Evolutionary conservation across 2,797 vertebrate species (phyloP).

Genomic region (Halcyon badia): DNA sequence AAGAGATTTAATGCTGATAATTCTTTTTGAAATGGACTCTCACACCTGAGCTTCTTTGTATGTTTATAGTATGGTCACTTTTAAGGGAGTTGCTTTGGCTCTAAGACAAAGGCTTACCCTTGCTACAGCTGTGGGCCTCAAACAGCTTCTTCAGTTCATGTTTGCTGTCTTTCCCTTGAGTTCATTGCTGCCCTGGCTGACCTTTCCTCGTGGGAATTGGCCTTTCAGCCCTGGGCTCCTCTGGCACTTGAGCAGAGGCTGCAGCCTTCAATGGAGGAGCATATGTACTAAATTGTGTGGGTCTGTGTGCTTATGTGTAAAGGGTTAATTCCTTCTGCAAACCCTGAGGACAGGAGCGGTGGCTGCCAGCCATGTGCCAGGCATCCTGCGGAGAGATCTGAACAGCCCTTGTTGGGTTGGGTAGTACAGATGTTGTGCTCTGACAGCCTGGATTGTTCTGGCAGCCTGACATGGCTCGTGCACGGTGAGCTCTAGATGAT

Average conservation of each 20-base stretch:
- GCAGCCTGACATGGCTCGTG: rapidly evolving
- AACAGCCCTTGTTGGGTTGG: rapidly evolving
- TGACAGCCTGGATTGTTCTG: neutral
- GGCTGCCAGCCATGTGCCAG: rapidly evolving
- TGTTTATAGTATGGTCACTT: neutral
- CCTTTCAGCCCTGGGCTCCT: neutral
- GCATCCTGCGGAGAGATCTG: neutral
- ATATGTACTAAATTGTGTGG: rapidly evolving
- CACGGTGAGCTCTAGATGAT: neutral
- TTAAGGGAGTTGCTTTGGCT: neutral
- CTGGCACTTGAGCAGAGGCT: neutral
- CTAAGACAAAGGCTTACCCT: neutral
- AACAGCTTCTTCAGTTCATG: rapidly evolving
- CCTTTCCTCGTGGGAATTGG: rapidly evolving
- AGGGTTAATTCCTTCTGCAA: neutral
- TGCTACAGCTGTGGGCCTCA: neutral
- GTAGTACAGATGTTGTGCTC: rapidly evolving
- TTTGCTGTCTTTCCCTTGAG: neutral
- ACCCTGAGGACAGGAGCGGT: rapidly evolving
- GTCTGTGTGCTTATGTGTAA: neutral
- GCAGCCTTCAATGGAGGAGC: neutral
- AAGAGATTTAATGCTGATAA: neutral
- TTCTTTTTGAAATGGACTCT: neutral
- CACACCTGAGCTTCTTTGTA: neutral
- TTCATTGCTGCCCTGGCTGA: neutral